Percentiles rank a stretch among this genome's conserved stretches.
phyloP scores from a whole-genome alignment of 2,113 vertebrate genomes.

The Casuarius casuarius region DNA sequence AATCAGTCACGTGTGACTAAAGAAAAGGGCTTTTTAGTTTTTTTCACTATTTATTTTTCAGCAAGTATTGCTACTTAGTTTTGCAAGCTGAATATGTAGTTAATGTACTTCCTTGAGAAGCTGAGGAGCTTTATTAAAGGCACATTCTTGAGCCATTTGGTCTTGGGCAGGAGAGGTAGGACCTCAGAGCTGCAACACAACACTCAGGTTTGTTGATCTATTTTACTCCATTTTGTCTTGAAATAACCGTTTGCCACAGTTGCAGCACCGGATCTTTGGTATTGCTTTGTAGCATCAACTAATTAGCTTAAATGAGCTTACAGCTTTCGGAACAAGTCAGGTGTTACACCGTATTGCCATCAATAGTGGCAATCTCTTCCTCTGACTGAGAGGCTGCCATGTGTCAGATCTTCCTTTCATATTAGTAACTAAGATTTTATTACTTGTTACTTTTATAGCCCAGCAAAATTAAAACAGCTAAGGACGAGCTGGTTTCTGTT shows the following conservation, averaged over 20 bases:
- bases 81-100: neutral
- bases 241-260: neutral
- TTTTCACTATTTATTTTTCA: neutral
- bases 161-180: neutral
- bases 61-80: neutral
- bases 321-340: neutral
- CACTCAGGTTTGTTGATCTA: neutral
- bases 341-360: neutral
- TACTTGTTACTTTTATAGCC: neutral
- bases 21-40: slow-evolving; percentile 15
- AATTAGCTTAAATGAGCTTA: neutral
- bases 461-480: neutral
- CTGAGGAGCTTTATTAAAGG: neutral
- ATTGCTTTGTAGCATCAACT: neutral
- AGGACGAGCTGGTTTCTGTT: neutral
- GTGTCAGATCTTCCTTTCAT: neutral
- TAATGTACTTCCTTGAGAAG: neutral
- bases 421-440: neutral
- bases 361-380: neutral
- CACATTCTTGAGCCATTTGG: neutral
- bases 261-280: neutral
- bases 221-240: neutral
- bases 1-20: neutral
- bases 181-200: neutral
- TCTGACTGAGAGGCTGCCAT: fast-evolving